Evolutionary conservation across 1,140 invertebrate species (phyloP).

Genomic region (Metaphire vulgaris): DNA sequence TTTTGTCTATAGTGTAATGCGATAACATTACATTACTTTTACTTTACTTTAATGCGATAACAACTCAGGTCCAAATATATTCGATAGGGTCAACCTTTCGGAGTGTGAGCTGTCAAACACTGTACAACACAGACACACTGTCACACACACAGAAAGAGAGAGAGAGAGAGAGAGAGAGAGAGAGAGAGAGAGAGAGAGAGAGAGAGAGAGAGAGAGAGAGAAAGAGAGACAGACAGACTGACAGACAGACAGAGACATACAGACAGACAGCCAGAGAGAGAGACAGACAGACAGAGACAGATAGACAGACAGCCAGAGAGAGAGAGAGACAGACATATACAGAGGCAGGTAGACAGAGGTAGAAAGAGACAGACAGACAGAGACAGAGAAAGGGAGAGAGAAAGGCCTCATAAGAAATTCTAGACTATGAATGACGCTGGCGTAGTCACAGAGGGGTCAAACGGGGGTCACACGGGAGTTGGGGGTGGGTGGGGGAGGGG

Average conservation of each 20-base stretch:
- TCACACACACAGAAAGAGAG: neutral
- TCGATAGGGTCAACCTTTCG: no score
- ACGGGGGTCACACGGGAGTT: no score
- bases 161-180: neutral
- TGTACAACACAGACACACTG: neutral
- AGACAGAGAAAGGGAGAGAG: neutral
- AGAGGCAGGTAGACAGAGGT: neutral
- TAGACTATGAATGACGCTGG: no score
- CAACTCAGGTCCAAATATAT: no score
- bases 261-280: neutral
- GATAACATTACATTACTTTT: no score
- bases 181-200: neutral
- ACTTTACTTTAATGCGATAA: no score
- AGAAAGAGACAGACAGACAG: neutral
- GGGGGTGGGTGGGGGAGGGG: no score
- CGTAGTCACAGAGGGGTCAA: no score
- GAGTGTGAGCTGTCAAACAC: no score
- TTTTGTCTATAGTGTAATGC: no score
- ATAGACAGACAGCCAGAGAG: neutral
- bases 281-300: neutral
- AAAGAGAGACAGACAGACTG: neutral
- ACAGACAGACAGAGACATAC: neutral
- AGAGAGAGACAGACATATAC: neutral
- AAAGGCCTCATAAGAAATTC: no score
- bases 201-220: neutral